These are phyloP conservation scores for Chrysomela aeneicollis DNA, from an alignment of 2,888 invertebrate genomes.

Conservation along the genomic window DNA sequence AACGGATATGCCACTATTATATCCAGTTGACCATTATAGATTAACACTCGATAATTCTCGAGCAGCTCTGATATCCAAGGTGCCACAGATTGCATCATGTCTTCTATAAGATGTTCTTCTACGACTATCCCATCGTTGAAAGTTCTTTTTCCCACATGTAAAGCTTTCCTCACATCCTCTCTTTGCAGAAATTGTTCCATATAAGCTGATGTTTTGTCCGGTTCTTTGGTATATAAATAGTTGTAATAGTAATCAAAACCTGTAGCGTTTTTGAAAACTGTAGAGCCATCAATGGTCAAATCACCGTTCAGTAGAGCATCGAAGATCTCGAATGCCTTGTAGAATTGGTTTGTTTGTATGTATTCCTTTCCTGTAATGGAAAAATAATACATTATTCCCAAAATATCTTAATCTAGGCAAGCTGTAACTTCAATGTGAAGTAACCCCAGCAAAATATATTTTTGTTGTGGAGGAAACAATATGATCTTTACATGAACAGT, in stretches of 20 bases:
- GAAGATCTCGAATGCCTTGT: conserved; percentile 76
- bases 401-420: not conserved
- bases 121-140: conserved; percentile 33
- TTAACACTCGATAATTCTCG: conserved; percentile 67
- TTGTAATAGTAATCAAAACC: conserved; percentile 81
- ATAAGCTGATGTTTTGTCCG: conserved; percentile 48
- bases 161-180: conserved; percentile 69
- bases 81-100: conserved; percentile 44
- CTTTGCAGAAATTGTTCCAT: conserved; percentile 61
- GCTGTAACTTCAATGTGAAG: no score
- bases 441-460: no score
- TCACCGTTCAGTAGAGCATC: conserved; percentile 77
- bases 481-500: no score
- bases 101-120: conserved; percentile 38
- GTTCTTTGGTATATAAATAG: conserved; percentile 69
- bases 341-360: conserved; percentile 71
- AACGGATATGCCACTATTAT: conserved; percentile 86
- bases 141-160: conserved; percentile 83
- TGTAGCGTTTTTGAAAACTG: conserved; percentile 75
- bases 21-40: conserved; percentile 77
- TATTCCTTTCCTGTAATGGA: conserved; percentile 54
- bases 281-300: conserved; percentile 61
- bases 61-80: conserved; percentile 65
- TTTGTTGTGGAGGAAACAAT: no score
- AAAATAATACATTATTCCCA: not conserved